Percentiles rank a stretch among this genome's conserved stretches.
Conservation (phyloP, 2,113 vertebrate genomes). For the Apaloderma vittatum region DNA sequence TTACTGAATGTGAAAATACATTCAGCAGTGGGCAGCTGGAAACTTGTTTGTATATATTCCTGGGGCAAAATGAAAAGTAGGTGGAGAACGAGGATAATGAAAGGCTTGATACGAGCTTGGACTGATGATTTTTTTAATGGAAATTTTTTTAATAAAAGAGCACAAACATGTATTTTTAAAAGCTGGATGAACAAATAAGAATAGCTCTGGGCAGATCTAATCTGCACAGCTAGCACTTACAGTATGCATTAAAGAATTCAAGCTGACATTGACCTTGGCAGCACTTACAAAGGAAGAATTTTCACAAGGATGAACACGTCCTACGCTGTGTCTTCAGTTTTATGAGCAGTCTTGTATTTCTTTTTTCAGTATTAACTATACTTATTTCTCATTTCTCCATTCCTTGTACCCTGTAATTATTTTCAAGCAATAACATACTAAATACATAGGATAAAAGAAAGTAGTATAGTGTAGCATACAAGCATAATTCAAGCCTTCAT, state of each 20-base stretch:
- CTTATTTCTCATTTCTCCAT: neutral
- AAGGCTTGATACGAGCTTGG: neutral
- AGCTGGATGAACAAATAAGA: conserved; percentile 49
- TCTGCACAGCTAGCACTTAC: conserved; percentile 49
- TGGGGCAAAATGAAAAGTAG: conserved; percentile 1
- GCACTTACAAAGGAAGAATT: conserved; percentile 49
- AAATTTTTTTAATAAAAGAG: conserved; percentile 44
- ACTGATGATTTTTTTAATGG: conserved; percentile 20
- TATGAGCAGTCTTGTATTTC: neutral
- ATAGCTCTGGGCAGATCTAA: conserved; percentile 51
- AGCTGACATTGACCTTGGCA: conserved; percentile 58
- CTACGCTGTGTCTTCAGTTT: neutral
- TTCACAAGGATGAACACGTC: conserved; percentile 53
- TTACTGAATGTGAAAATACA: neutral
- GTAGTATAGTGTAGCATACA: neutral
- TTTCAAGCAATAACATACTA: neutral
- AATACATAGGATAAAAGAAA: neutral
- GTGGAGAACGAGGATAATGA: neutral
- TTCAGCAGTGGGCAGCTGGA: neutral
- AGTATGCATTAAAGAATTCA: conserved; percentile 45
- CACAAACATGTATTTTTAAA: conserved; percentile 49
- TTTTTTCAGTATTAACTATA: neutral
- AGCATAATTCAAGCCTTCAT: neutral
- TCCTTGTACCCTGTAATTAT: conserved; percentile 12
- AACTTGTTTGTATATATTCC: neutral